phyloP scores from a whole-genome alignment of 2,113 vertebrate genomes.

The rat (Rattus norvegicus) region GRCr8 NC_086029.1:82801001-82801500 shows the following conservation, averaged over 20 bases:
- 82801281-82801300: neutral
- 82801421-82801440: neutral
- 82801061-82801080: neutral
- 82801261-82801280: conserved; percentile 25
- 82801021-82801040: neutral
- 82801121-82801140: neutral
- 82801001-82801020: fast-evolving
- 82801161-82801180: neutral
- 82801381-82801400: fast-evolving
- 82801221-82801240: neutral
- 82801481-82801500: neutral
- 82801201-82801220: neutral
- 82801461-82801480: neutral
- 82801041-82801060: fast-evolving
- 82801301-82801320: too few relatives aligned
- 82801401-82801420: neutral
- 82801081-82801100: neutral
- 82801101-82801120: neutral
- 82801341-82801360: neutral
- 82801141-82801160: too few relatives aligned
- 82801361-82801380: neutral
- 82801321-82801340: neutral
- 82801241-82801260: neutral
- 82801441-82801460: neutral
- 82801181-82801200: neutral